Evolutionary conservation across 2,888 invertebrate species (phyloP).

Genomic region (Epirrhoe alternata): DNA sequence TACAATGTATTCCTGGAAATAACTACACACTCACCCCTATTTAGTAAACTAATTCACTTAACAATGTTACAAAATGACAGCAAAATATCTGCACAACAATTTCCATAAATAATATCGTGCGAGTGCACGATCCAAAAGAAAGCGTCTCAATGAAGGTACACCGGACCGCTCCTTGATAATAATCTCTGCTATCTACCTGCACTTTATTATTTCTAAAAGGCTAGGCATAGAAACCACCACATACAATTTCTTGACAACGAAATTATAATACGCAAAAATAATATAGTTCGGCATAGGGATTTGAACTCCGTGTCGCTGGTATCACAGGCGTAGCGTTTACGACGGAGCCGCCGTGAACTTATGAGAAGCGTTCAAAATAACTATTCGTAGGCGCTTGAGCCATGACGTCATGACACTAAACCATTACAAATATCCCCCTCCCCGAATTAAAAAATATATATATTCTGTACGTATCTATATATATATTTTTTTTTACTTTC

Average conservation of each 20-base stretch:
- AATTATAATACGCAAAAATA: background rate
- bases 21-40: background rate
- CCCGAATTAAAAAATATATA: background rate
- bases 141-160: background rate
- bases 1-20: background rate
- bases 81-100: background rate
- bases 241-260: background rate
- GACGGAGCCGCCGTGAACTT: background rate
- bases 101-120: background rate
- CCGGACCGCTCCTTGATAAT: background rate
- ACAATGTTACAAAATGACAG: background rate
- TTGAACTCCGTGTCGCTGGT: background rate
- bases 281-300: background rate
- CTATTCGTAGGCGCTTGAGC: background rate
- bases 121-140: background rate
- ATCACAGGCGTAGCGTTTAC: background rate
- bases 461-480: too few relatives aligned
- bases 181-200: background rate
- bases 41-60: background rate
- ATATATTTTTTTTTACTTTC: constrained; percentile 1
- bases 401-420: background rate
- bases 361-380: background rate
- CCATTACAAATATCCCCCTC: constrained; percentile 1
- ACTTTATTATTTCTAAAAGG: background rate
- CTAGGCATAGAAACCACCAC: background rate